A percentile compares a stretch with the other conserved stretches of the same genome.
Evolutionary conservation across 92 coral and sea anemone species (phyloP).

Genomic region (Virgularia gustaviana): DNA sequence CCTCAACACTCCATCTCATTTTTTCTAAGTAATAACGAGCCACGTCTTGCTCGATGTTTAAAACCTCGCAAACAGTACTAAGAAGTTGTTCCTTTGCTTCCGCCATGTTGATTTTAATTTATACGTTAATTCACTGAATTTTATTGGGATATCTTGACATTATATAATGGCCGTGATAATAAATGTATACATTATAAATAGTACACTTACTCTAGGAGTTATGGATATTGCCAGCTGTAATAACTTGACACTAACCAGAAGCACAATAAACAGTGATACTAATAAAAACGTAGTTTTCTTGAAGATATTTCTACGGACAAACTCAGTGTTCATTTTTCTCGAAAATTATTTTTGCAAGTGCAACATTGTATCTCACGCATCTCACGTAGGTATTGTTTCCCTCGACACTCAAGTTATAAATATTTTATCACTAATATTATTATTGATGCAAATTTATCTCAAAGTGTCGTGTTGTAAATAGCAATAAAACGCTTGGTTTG

Average conservation of each 20-base stretch:
- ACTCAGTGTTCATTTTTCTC: too few relatives aligned
- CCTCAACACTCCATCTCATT: slow-evolving; percentile 33
- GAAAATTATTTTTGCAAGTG: too few relatives aligned
- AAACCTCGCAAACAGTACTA: background rate
- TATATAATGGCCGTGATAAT: too few relatives aligned
- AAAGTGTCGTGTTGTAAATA: too few relatives aligned
- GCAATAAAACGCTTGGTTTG: too few relatives aligned
- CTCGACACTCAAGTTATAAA: too few relatives aligned
- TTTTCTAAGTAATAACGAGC: slow-evolving; percentile 36
- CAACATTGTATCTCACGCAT: too few relatives aligned
- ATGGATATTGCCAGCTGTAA: background rate
- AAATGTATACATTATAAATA: background rate
- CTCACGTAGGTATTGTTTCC: too few relatives aligned
- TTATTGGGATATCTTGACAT: too few relatives aligned
- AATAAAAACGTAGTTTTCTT: background rate
- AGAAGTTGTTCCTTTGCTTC: slow-evolving; percentile 14
- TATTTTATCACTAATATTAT: too few relatives aligned
- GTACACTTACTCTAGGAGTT: background rate
- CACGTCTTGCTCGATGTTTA: slow-evolving; percentile 26
- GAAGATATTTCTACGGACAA: background rate
- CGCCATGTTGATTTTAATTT: background rate
- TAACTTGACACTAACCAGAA: slow-evolving; percentile 1
- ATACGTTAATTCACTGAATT: background rate
- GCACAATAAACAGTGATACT: background rate
- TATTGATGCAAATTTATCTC: too few relatives aligned